Percentiles rank a stretch among this genome's conserved stretches.
These are phyloP conservation scores for Perca flavescens DNA, from an alignment of 2,113 vertebrate genomes.

Conservation along the genomic window DNA sequence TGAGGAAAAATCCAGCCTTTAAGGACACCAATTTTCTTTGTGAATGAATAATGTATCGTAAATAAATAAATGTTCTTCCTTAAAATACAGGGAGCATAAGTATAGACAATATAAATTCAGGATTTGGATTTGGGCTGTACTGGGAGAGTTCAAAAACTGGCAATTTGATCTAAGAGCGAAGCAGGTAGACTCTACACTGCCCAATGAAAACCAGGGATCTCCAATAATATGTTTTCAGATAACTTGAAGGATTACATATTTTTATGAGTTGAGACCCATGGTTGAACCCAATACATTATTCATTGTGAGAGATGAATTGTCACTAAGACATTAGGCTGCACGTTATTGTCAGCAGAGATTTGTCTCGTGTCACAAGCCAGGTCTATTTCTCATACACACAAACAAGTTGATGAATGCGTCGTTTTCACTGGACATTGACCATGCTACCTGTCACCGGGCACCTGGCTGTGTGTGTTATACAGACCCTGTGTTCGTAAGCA, in stretches of 20 bases:
- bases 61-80: too few relatives aligned
- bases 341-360: neutral
- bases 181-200: neutral
- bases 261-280: neutral
- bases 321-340: neutral
- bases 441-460: neutral
- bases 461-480: neutral
- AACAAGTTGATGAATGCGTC: neutral
- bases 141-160: neutral
- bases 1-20: too few relatives aligned
- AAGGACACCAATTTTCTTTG: too few relatives aligned
- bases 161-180: neutral
- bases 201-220: neutral
- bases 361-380: neutral
- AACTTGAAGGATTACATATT: neutral
- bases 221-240: neutral
- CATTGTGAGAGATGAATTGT: neutral
- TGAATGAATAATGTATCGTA: too few relatives aligned
- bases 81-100: too few relatives aligned
- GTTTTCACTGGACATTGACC: neutral
- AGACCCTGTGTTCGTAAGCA: neutral
- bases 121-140: neutral
- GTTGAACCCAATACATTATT: neutral
- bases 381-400: neutral
- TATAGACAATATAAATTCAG: too few relatives aligned